These are phyloP conservation scores for Formica aserva DNA, from an alignment of 2,888 invertebrate genomes.

Conservation along the genomic window DNA sequence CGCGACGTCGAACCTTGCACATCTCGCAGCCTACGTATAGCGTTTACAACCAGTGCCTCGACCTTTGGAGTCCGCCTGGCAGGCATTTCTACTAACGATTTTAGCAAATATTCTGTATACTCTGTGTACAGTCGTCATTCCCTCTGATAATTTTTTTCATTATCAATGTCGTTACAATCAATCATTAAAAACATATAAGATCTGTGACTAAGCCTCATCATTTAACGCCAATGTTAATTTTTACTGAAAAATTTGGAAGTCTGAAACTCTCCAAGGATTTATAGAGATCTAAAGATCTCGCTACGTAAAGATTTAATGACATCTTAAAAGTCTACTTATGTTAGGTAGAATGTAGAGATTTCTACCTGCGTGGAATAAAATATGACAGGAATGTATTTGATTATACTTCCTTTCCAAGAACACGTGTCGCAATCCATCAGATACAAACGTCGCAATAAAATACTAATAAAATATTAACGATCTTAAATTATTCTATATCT, in stretches of 20 bases:
- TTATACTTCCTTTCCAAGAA: constrained; percentile 17
- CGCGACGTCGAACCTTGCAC: constrained; percentile 80
- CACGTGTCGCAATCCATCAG: constrained; percentile 21
- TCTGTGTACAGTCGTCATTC: background rate
- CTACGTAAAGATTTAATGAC: background rate
- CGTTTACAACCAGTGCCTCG: constrained; percentile 81
- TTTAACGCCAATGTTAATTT: background rate
- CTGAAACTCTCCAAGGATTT: background rate
- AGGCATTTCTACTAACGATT: constrained; percentile 51
- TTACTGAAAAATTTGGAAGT: background rate
- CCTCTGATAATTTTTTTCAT: background rate
- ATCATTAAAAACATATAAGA: background rate
- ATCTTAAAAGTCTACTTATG: background rate
- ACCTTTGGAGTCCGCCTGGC: constrained; percentile 77
- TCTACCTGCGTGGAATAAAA: constrained; percentile 16
- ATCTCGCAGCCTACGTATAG: constrained; percentile 81
- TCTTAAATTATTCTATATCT: background rate
- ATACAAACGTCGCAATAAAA: background rate
- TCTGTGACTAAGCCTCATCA: background rate
- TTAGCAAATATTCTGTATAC: constrained; percentile 14
- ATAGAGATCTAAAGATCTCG: background rate
- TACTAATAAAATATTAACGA: background rate
- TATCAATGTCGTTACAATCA: background rate
- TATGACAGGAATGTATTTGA: background rate
- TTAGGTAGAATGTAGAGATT: background rate